These are phyloP conservation scores for Drymonia ruficornis DNA, from an alignment of 2,888 invertebrate genomes.

Conservation along the genomic window DNA sequence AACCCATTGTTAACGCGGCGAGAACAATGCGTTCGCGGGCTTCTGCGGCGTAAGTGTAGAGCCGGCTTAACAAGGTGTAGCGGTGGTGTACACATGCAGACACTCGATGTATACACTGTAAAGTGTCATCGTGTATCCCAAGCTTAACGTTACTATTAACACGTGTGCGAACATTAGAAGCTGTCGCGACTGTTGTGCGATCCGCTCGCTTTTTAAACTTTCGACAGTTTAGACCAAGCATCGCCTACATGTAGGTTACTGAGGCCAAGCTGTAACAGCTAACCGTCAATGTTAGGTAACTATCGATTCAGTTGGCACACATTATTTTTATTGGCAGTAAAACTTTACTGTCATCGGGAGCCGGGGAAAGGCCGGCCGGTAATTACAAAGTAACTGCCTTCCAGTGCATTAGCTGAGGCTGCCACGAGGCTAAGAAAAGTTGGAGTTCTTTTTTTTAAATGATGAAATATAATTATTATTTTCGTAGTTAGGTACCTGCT, in stretches of 20 bases:
- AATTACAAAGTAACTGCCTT: slow-evolving; percentile 55
- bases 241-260: background rate
- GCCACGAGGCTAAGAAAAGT: slow-evolving; percentile 14
- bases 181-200: too few species aligned
- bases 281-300: slow-evolving; percentile 16
- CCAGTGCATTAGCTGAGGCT: slow-evolving; percentile 53
- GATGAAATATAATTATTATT: slow-evolving; percentile 8
- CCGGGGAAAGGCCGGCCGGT: slow-evolving; percentile 54
- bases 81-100: too few species aligned
- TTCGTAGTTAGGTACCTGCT: too few species aligned
- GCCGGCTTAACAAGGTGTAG: too few species aligned
- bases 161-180: too few species aligned
- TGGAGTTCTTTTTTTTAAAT: slow-evolving; percentile 10
- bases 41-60: too few species aligned
- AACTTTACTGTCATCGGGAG: slow-evolving; percentile 64
- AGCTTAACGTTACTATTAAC: too few species aligned
- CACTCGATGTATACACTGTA: too few species aligned
- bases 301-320: slow-evolving; percentile 47
- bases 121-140: too few species aligned
- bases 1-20: too few species aligned
- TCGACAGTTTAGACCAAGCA: background rate
- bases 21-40: too few species aligned
- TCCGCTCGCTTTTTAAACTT: too few species aligned
- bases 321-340: slow-evolving; percentile 61
- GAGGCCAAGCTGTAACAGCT: background rate